Evolutionary conservation across 2,797 vertebrate species (phyloP).

Genomic region (Loriculus beryllinus): DNA sequence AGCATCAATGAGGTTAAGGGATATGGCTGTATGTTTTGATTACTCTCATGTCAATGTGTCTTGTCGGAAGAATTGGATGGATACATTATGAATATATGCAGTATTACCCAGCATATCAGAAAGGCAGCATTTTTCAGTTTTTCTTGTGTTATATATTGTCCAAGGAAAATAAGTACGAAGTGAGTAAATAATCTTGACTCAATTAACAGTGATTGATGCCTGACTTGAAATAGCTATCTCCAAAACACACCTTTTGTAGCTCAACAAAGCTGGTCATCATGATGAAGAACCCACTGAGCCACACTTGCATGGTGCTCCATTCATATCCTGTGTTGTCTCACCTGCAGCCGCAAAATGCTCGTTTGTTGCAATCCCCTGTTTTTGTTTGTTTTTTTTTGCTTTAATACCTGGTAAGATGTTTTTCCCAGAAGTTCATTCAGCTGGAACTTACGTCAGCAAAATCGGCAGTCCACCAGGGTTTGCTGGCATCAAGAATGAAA

Average conservation of each 20-base stretch:
- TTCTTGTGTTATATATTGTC: not conserved
- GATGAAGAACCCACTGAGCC: not conserved
- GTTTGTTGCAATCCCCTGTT: not conserved
- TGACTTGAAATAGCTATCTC: not conserved
- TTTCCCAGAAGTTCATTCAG: not conserved
- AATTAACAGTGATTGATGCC: not conserved
- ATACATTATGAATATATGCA: not conserved
- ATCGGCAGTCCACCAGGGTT: not conserved
- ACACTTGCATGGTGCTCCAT: not conserved
- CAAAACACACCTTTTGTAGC: not conserved
- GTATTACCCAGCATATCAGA: not conserved
- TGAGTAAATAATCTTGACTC: not conserved
- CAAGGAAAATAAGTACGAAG: not conserved
- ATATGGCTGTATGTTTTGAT: not conserved
- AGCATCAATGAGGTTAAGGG: conserved; percentile 5
- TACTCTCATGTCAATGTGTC: not conserved
- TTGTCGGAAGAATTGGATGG: not conserved
- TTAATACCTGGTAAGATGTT: not conserved
- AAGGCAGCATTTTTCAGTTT: not conserved
- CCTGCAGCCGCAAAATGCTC: not conserved
- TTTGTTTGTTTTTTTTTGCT: not conserved
- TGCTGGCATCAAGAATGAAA: not conserved
- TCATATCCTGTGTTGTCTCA: not conserved
- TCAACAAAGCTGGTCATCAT: not conserved
- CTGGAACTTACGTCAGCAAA: not conserved